phyloP scores from a whole-genome alignment of 2,113 vertebrate genomes.

The Indri indri region DNA sequence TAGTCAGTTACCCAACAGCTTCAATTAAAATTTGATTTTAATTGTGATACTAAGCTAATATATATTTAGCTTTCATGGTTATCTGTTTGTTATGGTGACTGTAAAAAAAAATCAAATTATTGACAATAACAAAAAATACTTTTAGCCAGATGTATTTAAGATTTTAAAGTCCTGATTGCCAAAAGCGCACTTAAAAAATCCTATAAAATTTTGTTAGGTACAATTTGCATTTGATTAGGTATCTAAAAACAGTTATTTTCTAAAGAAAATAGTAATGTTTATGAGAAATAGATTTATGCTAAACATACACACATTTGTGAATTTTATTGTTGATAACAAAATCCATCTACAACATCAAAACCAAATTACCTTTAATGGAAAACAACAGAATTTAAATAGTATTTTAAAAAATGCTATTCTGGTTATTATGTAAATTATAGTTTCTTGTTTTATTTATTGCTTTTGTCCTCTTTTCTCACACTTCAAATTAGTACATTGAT shows the following conservation, averaged over 20 bases:
- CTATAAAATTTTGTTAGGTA: conserved; percentile 14
- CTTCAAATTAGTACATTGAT: not conserved
- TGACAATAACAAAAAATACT: conserved; percentile 2
- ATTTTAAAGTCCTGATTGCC: not conserved
- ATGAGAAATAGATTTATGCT: conserved; percentile 15
- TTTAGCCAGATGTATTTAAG: not conserved
- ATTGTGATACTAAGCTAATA: not conserved
- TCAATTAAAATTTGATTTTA: conserved; percentile 6
- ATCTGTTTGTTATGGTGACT: not conserved
- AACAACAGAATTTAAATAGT: not conserved
- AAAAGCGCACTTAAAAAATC: not conserved
- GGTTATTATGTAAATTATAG: not conserved
- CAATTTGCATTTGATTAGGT: not conserved
- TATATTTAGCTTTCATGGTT: not conserved
- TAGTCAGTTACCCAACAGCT: not conserved
- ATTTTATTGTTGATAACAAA: not conserved
- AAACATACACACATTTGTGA: not conserved
- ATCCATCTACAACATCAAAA: conserved; percentile 3
- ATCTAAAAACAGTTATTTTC: not conserved
- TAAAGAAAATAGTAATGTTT: conserved; percentile 5
- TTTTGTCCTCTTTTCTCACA: not conserved
- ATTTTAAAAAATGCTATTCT: not conserved
- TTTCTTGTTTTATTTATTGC: conserved; percentile 11
- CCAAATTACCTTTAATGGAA: not conserved
- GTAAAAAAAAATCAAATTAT: not conserved